These are phyloP conservation scores for Phyllotreta striolata DNA, from an alignment of 2,888 invertebrate species.

Conservation along the genomic window DNA sequence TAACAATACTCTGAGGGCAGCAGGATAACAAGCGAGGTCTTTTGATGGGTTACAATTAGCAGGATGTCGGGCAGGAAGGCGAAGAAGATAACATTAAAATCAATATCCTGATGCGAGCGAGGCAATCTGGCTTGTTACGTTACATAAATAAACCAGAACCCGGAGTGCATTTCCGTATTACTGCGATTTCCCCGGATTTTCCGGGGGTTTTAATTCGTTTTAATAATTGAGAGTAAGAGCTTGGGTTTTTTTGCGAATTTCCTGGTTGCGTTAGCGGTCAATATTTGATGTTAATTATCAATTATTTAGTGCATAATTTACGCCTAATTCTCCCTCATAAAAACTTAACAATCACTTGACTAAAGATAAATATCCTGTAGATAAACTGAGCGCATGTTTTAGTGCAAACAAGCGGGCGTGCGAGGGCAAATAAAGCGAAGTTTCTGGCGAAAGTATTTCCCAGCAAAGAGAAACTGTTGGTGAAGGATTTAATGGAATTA, in stretches of 20 bases:
- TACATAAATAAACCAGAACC: background rate
- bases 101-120: slow-evolving; percentile 12
- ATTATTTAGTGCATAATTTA: no score
- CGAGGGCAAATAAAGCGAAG: no score
- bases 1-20: background rate
- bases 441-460: no score
- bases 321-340: no score
- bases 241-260: no score
- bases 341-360: no score
- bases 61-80: background rate
- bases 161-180: slow-evolving; percentile 8
- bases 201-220: no score
- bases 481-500: slow-evolving; percentile 15
- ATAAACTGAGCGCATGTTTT: background rate
- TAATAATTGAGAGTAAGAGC: no score
- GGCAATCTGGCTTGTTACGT: background rate
- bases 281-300: no score
- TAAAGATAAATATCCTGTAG: no score
- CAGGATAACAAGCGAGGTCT: background rate
- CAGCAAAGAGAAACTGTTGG: background rate
- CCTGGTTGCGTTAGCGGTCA: no score
- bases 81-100: slow-evolving; percentile 18
- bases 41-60: slow-evolving; percentile 5
- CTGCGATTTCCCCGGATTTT: background rate
- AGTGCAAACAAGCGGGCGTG: background rate